A percentile compares a stretch with the other conserved stretches of the same genome.
phyloP scores from a whole-genome alignment of 2,888 invertebrate genomes.

The Amphipyra tragopoginis region DNA sequence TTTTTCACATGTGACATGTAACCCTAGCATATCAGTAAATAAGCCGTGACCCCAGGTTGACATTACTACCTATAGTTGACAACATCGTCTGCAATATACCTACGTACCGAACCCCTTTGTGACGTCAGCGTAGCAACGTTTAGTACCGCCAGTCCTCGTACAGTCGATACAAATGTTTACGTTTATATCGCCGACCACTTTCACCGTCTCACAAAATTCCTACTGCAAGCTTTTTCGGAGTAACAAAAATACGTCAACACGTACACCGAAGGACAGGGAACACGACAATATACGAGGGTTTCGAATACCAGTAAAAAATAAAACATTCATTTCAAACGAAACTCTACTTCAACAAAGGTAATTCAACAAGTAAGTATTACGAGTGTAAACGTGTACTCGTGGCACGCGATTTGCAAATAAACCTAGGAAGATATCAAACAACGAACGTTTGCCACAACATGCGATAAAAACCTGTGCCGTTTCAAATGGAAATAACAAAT shows the following conservation, averaged over 20 bases:
- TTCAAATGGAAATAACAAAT: slow-evolving; percentile 83
- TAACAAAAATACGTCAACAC: slow-evolving; percentile 45
- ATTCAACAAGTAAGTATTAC: slow-evolving; percentile 83
- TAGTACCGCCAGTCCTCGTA: slow-evolving; percentile 32
- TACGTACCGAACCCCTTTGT: slow-evolving; percentile 21
- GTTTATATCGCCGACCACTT: slow-evolving; percentile 43
- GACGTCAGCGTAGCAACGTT: slow-evolving; percentile 27
- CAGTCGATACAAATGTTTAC: slow-evolving; percentile 52
- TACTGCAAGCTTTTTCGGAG: slow-evolving; percentile 35
- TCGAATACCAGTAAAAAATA: slow-evolving; percentile 57
- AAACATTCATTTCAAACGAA: slow-evolving; percentile 62
- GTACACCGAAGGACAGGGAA: slow-evolving; percentile 48
- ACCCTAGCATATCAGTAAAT: slow-evolving; percentile 7
- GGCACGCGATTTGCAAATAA: slow-evolving; percentile 88
- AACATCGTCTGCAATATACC: slow-evolving; percentile 25
- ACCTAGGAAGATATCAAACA: slow-evolving; percentile 85
- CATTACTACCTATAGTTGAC: slow-evolving; percentile 15
- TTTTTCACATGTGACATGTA: no score
- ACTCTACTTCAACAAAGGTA: slow-evolving; percentile 72
- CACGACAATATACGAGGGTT: slow-evolving; percentile 55
- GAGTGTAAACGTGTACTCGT: slow-evolving; percentile 71
- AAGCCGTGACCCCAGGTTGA: slow-evolving; percentile 21
- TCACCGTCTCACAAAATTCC: slow-evolving; percentile 38
- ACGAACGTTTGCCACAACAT: slow-evolving; percentile 74
- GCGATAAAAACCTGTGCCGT: slow-evolving; percentile 81